Conservation (phyloP, 1,140 invertebrate species). For the roundworm (Caenorhabditis elegans) region DNA sequence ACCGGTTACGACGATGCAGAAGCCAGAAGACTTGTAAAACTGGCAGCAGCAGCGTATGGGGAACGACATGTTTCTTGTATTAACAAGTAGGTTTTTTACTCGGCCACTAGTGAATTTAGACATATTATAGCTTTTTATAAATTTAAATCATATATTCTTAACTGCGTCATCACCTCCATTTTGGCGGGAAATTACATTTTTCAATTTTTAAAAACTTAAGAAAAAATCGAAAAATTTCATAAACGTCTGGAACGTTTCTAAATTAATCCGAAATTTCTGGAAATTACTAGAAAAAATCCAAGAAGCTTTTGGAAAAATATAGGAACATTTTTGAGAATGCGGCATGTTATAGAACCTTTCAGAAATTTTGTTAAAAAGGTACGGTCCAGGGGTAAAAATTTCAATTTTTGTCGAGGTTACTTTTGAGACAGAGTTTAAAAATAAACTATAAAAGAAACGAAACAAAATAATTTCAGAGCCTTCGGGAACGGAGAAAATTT, state of each 20-base stretch:
- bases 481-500: conserved; percentile 31
- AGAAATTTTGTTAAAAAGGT: too few species aligned
- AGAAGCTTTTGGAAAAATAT: too few species aligned
- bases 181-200: too few species aligned
- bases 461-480: conserved; percentile 33
- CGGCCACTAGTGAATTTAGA: neutral
- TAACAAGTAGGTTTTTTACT: conserved; percentile 34
- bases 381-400: too few species aligned
- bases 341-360: too few species aligned
- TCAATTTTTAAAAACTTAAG: neutral
- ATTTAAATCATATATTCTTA: conserved; percentile 5
- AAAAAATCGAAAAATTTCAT: neutral
- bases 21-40: conserved; percentile 41
- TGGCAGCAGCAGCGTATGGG: conserved; percentile 46
- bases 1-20: conserved; percentile 46
- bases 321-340: too few species aligned
- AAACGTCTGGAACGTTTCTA: too few species aligned
- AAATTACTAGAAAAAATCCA: too few species aligned
- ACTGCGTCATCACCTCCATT: too few species aligned
- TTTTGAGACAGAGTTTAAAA: neutral
- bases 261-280: too few species aligned
- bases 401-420: too few species aligned
- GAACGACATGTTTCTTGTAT: conserved; percentile 33
- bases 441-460: neutral
- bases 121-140: neutral